Evolutionary conservation across 1,140 invertebrate genomes (phyloP).

Genomic region (Drosophila micromelanica): DNA sequence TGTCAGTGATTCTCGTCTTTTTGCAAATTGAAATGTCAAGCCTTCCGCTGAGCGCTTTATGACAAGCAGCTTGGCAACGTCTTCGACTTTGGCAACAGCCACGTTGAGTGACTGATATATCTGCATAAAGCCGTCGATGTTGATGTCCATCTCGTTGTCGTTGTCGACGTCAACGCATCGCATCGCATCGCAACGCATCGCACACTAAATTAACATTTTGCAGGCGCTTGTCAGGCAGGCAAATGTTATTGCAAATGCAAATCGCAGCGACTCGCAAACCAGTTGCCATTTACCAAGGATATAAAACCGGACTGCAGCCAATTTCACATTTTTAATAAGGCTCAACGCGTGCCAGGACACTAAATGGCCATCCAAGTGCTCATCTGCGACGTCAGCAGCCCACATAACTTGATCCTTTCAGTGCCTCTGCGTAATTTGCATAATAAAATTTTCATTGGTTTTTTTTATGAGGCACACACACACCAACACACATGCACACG

Average conservation of each 20-base stretch:
- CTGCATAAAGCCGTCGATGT: slow-evolving; percentile 64
- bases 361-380: slow-evolving; percentile 18
- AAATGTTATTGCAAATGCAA: slow-evolving; percentile 81
- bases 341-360: slow-evolving; percentile 41
- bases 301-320: slow-evolving; percentile 17
- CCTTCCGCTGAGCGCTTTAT: slow-evolving; percentile 76
- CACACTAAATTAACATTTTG: slow-evolving; percentile 80
- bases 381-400: slow-evolving; percentile 11
- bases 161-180: slow-evolving; percentile 63
- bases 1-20: slow-evolving; percentile 42
- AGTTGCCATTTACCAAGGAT: slow-evolving; percentile 70
- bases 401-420: slow-evolving; percentile 66
- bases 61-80: slow-evolving; percentile 66
- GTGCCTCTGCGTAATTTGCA: slow-evolving; percentile 65
- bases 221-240: slow-evolving; percentile 71
- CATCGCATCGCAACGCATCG: slow-evolving; percentile 61
- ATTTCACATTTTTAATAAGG: slow-evolving; percentile 41
- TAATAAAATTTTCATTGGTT: slow-evolving; percentile 67
- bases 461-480: slow-evolving; percentile 69
- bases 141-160: slow-evolving; percentile 32
- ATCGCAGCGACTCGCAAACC: slow-evolving; percentile 54
- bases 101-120: slow-evolving; percentile 75
- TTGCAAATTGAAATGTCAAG: slow-evolving; percentile 82
- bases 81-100: slow-evolving; percentile 32
- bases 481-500: slow-evolving; percentile 31